Conservation (phyloP, 2,113 vertebrate genomes). For the Erythrocebus patas region DNA sequence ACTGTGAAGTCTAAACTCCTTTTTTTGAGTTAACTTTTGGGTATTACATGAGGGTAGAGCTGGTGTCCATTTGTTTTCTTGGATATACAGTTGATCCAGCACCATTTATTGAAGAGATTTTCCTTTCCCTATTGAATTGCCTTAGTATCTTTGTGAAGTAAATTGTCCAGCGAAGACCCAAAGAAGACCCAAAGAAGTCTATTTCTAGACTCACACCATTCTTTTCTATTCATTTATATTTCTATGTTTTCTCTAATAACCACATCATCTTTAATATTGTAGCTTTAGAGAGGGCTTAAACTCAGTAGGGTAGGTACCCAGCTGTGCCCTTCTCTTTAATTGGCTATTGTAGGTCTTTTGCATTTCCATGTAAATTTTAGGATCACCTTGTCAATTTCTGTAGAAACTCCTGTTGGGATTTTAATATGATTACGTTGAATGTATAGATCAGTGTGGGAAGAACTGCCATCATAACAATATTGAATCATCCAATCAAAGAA, state of each 20-base stretch:
- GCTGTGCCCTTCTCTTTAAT: not conserved
- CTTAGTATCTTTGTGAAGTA: not conserved
- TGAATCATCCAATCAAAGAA: not conserved
- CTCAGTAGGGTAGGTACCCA: not conserved
- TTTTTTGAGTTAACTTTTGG: not conserved
- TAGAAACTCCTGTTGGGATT: not conserved
- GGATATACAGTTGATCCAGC: not conserved
- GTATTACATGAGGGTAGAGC: not conserved
- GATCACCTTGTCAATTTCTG: not conserved
- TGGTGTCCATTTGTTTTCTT: not conserved
- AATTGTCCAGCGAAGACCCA: not conserved
- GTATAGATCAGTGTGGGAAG: not conserved
- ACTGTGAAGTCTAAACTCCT: not conserved
- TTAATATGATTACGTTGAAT: not conserved
- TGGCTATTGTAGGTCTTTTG: not conserved
- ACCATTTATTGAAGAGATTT: not conserved
- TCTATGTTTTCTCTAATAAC: not conserved
- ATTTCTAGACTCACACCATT: not conserved
- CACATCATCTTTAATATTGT: not conserved
- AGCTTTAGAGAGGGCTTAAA: not conserved
- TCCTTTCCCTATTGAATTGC: not conserved
- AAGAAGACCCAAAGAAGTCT: not conserved
- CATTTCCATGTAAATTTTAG: not conserved
- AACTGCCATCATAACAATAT: accelerated
- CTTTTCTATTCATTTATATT: not conserved